These are phyloP conservation scores for Zapornia atra DNA, from an alignment of 2,113 vertebrate genomes.

Conservation along the genomic window DNA sequence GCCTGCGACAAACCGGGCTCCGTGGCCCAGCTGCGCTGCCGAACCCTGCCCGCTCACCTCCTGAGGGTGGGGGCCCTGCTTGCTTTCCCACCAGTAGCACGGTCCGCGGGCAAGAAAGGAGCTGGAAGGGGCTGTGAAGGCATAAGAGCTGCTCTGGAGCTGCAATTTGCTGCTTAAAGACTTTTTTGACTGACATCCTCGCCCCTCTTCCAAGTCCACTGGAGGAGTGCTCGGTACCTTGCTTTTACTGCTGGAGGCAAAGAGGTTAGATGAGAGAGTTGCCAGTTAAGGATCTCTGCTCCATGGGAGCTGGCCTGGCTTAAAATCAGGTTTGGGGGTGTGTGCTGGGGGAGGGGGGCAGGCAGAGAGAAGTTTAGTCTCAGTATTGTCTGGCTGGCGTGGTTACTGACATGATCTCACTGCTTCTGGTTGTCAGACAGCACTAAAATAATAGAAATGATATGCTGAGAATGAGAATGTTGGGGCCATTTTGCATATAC, in stretches of 20 bases:
- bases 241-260: background rate
- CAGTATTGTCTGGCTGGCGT: constrained; percentile 50
- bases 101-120: background rate
- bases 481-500: background rate
- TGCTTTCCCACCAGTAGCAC: fast-evolving
- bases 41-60: background rate
- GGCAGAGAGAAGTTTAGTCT: constrained; percentile 3
- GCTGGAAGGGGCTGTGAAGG: background rate
- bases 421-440: constrained; percentile 50
- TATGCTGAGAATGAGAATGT: background rate
- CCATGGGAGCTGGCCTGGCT: background rate
- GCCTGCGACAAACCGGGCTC: fast-evolving
- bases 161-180: background rate
- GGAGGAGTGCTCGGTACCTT: background rate
- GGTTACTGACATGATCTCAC: constrained; percentile 52
- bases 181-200: background rate
- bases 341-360: background rate
- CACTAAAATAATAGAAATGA: background rate
- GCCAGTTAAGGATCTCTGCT: background rate
- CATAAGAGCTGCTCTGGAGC: background rate
- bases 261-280: background rate
- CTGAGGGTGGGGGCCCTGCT: background rate
- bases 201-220: background rate
- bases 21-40: background rate
- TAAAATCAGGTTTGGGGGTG: background rate